Percentiles rank a stretch among this genome's conserved stretches.
phyloP scores from a whole-genome alignment of 2,888 invertebrate genomes.

The Torymus texanus region DNA sequence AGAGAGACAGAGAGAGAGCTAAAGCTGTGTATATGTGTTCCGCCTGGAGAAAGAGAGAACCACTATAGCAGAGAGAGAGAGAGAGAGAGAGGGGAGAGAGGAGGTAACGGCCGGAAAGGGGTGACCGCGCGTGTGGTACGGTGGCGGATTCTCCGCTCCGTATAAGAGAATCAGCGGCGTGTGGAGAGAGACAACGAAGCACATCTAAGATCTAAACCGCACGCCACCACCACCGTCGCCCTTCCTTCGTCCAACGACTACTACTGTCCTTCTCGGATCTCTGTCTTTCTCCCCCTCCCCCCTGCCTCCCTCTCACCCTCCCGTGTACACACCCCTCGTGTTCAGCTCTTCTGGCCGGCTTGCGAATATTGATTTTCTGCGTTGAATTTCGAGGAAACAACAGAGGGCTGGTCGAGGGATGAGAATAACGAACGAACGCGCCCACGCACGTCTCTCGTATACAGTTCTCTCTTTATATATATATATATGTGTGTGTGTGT shows the following conservation, averaged over 20 bases:
- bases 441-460: too few relatives aligned
- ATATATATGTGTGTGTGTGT: too few relatives aligned
- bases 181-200: conserved; percentile 7
- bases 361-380: conserved; percentile 56
- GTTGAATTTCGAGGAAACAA: conserved; percentile 55
- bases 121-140: not conserved
- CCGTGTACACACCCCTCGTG: not conserved
- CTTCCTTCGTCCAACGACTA: not conserved
- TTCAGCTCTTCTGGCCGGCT: conserved; percentile 44
- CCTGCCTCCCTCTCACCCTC: too few relatives aligned
- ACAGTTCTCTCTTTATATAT: too few relatives aligned
- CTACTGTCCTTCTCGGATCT: too few relatives aligned
- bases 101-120: not conserved
- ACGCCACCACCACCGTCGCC: not conserved
- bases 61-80: not conserved
- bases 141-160: not conserved
- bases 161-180: conserved; percentile 38
- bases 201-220: conserved; percentile 50
- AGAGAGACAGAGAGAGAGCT: not conserved
- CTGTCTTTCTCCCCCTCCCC: too few relatives aligned
- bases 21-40: too few relatives aligned
- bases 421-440: not conserved
- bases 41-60: not conserved
- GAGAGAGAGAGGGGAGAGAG: conserved; percentile 3
- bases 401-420: not conserved